Evolutionary conservation across 2,888 invertebrate species (phyloP), one percentile per base, ranked within the genome.

Genomic region (Phymatocera aterrima): DNA sequence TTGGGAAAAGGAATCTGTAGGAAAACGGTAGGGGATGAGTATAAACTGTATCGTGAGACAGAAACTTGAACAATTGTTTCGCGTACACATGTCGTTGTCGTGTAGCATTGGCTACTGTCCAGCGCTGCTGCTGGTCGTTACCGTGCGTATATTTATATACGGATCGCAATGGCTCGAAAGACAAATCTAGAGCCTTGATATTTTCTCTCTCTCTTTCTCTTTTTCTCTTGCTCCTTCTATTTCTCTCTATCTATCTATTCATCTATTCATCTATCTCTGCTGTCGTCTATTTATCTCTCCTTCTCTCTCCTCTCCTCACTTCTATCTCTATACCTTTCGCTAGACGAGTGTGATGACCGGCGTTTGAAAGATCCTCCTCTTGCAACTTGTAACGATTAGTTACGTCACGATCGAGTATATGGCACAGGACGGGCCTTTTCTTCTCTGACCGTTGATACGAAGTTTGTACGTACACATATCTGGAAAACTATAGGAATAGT

Each of bases 101-200:
- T 37, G 43, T 68, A 18, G 43, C 77, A 61, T 80, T 87, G 86
- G 86, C 87, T 79, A 51, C n/a, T 77, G 82, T 84, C 86, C 87
- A 87, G 83, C 81, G 57, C 70, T 80, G 80, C 70, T 79, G 57
- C 70, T 80, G 80, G 72, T 79, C 79, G 81, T 82, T 82, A 81
- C 83, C 79, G 80, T 80, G 84, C 43, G 80, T 87, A 85, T 87
- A 87, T 85, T 86, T 86, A 86, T 85, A 87, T 86, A 86, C 84
- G 77, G 79, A 51, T 72, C 51, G 72, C 72, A 80, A 79, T 79
- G 81, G 78, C 79, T 81, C 81, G 68, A 37, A 80, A 81, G 83
- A 83, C 83, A 82, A 85, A 84, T 81, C 72, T 51, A 72, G 72
- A 64, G 37, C 43, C 68, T 68, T 68, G 68, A 68, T 68, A 40